Base-by-base conservation (phyloP, 2,888 invertebrate species). In the Agrotis exclamationis region DNA sequence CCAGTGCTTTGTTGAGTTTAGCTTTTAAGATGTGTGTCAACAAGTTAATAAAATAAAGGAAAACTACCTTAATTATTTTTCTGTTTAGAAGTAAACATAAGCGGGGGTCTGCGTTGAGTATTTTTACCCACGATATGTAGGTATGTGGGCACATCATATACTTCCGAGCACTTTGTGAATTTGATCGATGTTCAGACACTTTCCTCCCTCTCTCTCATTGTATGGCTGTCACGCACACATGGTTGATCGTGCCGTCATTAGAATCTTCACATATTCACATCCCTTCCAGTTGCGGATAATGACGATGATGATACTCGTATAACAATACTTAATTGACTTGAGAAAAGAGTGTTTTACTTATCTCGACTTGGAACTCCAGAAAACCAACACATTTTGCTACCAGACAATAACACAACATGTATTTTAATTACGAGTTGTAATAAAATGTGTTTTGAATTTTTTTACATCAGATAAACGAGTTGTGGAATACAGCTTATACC, bases 121-220 rank as follows among this genome's bases (percentile, higher is more conserved):
- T 28, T 28, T n/a, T 2, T 1, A 6, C 18, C 45, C 18, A 47
- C 18, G 5, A 18, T 51, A 33, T 16, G 16, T 18, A 6, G 5
- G 39, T 16, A 56, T n/a, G 9, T 62, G 1, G 11, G 13, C 6
- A 1, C 18, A 14, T 18, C 39, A 39, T 13, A 58, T 39, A 39
- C 45, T 9, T 33, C 14, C 11, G 9, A 45, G 22, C n/a, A 47
- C 16, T 65, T 53, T 33, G 33, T 47, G 53, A 47, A 64, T 45
- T 53, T 66, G 22, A 66, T 68, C 14, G 33, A 66, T 39, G 67
- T 48, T 56, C 20, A 18, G 24, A 6, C 47, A 48, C 16, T 16
- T 39, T 11, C 39, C 20, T 39, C 20, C 2, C 16, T 11, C 22
- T 39, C 39, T 39, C 22, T 67, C 47, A 18, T 20, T 56, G 48